A percentile compares a stretch with the other conserved stretches of the same genome.
phyloP scores from a whole-genome alignment of 2,113 vertebrate genomes.

The Ginglymostoma cirratum region DNA sequence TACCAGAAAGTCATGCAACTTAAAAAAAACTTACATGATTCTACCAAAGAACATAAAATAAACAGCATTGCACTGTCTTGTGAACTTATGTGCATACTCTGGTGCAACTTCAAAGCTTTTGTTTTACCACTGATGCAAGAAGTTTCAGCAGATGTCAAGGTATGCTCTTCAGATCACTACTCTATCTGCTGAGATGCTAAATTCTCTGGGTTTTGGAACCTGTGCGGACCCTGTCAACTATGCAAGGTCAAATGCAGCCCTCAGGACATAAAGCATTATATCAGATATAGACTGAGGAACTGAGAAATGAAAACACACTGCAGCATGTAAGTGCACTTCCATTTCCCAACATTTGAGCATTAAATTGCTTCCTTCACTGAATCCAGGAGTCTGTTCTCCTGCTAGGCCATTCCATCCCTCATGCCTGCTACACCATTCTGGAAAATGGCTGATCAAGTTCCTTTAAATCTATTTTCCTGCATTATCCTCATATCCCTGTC shows the following conservation, averaged over 20 bases:
- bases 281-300: neutral
- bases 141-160: neutral
- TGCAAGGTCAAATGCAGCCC: neutral
- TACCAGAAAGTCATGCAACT: neutral
- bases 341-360: neutral
- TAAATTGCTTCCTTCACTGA: neutral
- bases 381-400: neutral
- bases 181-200: neutral
- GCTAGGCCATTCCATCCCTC: neutral
- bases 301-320: neutral
- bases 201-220: neutral
- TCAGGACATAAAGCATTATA: neutral
- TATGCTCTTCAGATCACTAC: neutral
- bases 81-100: neutral
- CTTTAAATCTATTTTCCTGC: too few relatives aligned
- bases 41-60: neutral
- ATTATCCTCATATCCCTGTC: too few relatives aligned
- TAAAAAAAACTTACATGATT: neutral
- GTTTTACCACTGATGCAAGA: neutral
- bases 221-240: neutral
- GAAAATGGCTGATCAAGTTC: too few relatives aligned
- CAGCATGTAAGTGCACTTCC: neutral
- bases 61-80: neutral
- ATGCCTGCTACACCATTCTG: too few relatives aligned
- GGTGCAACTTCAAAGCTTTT: neutral